Base-by-base conservation (phyloP, 2,113 vertebrate genomes). In the Trogon melanurus region DNA sequence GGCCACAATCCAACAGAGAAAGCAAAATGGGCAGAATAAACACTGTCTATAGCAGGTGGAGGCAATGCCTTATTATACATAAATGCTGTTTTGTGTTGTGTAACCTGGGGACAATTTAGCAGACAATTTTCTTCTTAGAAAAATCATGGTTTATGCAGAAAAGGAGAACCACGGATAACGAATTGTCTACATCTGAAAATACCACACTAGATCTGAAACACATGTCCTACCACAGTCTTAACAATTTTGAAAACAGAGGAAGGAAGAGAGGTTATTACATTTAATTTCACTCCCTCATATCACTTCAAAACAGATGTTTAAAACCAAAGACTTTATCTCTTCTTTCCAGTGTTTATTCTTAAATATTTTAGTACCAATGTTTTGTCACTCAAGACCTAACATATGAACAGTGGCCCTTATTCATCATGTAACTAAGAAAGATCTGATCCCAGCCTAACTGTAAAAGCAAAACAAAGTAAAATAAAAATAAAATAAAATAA, bases 251-350 rank as follows among this genome's bases (percentile, higher is more conserved):
- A 96, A 94, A 82, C 91, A 94, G 54, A 96, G 96, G 96, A 97
- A 97, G 96, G 96, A 97, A 96, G 95, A 81, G 70, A 83, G 91
- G 85, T 97, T 97, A 97, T 97, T 97, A 85, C 94, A 97, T 97
- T 97, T 94, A 94, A 94, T 97, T 93, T 96, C 32, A 71, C 48
- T 96, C 86, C 56, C 90, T 97, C 78, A 44, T 93, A 93, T 94
- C 89, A 82, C 87, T 97, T 96, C 79, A 97, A 97, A 97, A 93
- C 96, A 97, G 96, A 97, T 97, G 96, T 97, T 95, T 93, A 88
- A 97, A 96, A 79, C 66, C 18, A 79, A 94, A 97, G 95, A 56
- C n/a, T 18, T 41, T 93, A 74, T 67, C 81, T 81, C 20, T 82
- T 93, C 78, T 90, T 81, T 87, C 65, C 71, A 87, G 56, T 86